Evolutionary conservation across 2,888 invertebrate species (phyloP).

Genomic region (Gari tellinella): DNA sequence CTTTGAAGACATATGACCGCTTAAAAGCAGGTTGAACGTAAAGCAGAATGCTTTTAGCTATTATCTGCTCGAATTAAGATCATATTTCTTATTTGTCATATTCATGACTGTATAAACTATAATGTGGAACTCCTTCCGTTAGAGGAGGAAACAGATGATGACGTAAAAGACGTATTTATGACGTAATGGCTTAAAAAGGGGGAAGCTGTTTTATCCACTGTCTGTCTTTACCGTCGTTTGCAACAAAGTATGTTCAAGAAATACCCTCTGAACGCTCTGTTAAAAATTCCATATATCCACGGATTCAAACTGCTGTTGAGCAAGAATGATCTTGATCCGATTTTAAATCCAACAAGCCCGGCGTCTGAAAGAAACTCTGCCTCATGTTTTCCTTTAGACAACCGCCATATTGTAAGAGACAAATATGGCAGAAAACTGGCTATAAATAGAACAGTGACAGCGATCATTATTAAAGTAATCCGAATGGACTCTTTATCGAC

Average conservation of each 20-base stretch:
- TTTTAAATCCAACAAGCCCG: constrained; percentile 49
- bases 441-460: constrained; percentile 53
- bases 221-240: constrained; percentile 3
- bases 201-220: too few species aligned
- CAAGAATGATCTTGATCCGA: constrained; percentile 48
- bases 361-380: constrained; percentile 44
- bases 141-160: too few species aligned
- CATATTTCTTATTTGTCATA: too few species aligned
- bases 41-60: too few species aligned
- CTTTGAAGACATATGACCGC: too few species aligned
- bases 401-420: constrained; percentile 40
- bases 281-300: constrained; percentile 54
- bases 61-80: too few species aligned
- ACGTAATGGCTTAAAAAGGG: too few species aligned
- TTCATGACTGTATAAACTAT: too few species aligned
- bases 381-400: constrained; percentile 42
- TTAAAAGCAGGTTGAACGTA: too few species aligned
- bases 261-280: constrained; percentile 41
- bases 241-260: constrained; percentile 19
- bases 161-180: too few species aligned
- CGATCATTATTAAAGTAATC: constrained; percentile 49
- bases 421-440: constrained; percentile 59
- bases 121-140: too few species aligned
- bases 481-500: constrained; percentile 37
- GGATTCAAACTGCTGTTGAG: constrained; percentile 49